Evolutionary conservation across 2,888 invertebrate genomes (phyloP).

Genomic region (Bugulina stolonifera): DNA sequence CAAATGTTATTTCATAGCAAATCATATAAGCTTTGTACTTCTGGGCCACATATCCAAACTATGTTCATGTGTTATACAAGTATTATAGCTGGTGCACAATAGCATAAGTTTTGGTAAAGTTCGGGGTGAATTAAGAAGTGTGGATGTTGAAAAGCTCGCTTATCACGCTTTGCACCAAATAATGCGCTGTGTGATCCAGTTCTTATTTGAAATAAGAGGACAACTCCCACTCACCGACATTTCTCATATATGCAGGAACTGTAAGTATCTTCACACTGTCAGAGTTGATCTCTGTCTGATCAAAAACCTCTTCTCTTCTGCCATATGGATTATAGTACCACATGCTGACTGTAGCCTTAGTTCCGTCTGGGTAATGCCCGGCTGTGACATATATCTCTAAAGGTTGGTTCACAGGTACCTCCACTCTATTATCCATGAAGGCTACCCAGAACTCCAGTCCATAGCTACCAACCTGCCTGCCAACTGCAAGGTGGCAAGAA

Average conservation of each 20-base stretch:
- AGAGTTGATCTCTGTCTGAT: constrained; percentile 9
- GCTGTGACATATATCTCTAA: constrained; percentile 13
- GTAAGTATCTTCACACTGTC: constrained; percentile 22
- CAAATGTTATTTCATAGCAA: too few relatives aligned
- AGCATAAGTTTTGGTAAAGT: too few relatives aligned
- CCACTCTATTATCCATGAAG: constrained; percentile 19
- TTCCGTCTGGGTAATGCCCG: constrained; percentile 3
- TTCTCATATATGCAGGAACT: constrained; percentile 17
- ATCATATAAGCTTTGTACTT: too few relatives aligned
- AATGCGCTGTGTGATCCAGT: too few relatives aligned
- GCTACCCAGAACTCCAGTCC: constrained; percentile 17
- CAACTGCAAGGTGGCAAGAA: too few relatives aligned
- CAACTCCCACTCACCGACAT: constrained; percentile 23
- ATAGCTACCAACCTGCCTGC: neutral
- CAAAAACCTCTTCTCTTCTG: constrained; percentile 5
- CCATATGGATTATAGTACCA: constrained; percentile 25
- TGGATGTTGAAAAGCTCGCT: too few relatives aligned
- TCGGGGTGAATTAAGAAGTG: too few relatives aligned
- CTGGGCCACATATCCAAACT: too few relatives aligned
- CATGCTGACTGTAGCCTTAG: constrained; percentile 19
- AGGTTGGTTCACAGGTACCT: constrained; percentile 7
- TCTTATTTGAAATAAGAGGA: too few relatives aligned
- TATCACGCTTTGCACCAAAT: too few relatives aligned
- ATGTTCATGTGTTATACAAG: too few relatives aligned
- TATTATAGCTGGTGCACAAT: too few relatives aligned